Evolutionary conservation across 2,888 invertebrate genomes (phyloP).

Genomic region (Apodemia zela): DNA sequence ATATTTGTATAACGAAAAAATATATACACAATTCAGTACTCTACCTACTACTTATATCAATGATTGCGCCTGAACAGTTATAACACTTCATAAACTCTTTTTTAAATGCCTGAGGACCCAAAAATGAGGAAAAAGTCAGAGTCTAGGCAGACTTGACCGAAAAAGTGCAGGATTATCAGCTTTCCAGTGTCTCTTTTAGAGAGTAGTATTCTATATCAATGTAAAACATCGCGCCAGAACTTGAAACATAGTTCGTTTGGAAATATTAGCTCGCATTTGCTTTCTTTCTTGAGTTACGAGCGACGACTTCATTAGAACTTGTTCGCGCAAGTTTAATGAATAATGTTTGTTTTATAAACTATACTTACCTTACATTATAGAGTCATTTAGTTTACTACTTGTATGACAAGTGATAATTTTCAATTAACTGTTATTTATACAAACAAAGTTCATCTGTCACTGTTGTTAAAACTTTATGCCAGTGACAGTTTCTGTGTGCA

Average conservation of each 20-base stretch:
- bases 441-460: too few species aligned
- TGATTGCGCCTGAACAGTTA: too few species aligned
- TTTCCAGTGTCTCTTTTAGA: not conserved
- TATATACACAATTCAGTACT: too few species aligned
- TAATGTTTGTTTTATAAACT: constrained; percentile 4
- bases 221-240: not conserved
- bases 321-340: not conserved
- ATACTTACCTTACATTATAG: not conserved
- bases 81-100: too few species aligned
- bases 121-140: too few species aligned
- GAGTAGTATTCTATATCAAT: not conserved
- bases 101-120: too few species aligned
- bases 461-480: too few species aligned
- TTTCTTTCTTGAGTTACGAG: constrained; percentile 10
- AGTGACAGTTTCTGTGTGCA: too few species aligned
- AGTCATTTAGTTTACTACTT: not conserved
- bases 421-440: too few species aligned
- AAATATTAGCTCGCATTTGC: constrained; percentile 13
- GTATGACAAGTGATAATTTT: too few species aligned
- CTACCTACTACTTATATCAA: too few species aligned
- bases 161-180: not conserved
- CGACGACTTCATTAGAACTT: constrained; percentile 13
- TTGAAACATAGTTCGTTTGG: constrained; percentile 3
- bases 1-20: too few species aligned
- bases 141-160: not conserved